phyloP scores from a whole-genome alignment of 2,113 vertebrate species.

The Paralichthys olivaceus region DNA sequence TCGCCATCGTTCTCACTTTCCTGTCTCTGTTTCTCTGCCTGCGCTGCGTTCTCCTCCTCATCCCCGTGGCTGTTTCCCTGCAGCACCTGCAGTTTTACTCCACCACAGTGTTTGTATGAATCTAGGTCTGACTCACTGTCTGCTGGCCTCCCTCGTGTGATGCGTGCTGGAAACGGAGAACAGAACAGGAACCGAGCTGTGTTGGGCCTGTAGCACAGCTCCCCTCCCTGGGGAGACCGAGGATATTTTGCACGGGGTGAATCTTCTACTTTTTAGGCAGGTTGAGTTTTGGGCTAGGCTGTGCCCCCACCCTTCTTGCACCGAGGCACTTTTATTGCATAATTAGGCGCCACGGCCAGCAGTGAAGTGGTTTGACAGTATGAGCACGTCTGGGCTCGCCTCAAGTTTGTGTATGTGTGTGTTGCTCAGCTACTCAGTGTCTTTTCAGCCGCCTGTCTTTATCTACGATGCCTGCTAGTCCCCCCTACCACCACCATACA shows the following conservation, averaged over 20 bases:
- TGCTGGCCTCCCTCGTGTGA: conserved; percentile 62
- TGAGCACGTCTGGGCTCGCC: conserved; percentile 75
- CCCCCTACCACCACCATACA: conserved; percentile 36
- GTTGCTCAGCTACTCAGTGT: conserved; percentile 56
- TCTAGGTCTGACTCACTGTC: conserved; percentile 70
- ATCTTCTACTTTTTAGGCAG: conserved; percentile 71
- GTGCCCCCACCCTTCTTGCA: conserved; percentile 18
- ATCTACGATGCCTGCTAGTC: conserved; percentile 62
- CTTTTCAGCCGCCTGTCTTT: conserved; percentile 68
- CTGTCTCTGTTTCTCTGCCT: conserved; percentile 19
- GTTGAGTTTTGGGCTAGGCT: conserved; percentile 70
- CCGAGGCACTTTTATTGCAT: conserved; percentile 74
- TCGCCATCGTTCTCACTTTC: conserved; percentile 20
- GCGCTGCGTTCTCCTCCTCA: conserved; percentile 7
- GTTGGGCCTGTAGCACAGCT: conserved; percentile 55
- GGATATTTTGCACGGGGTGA: conserved; percentile 73
- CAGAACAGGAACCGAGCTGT: conserved; percentile 59
- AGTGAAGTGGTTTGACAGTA: conserved; percentile 78
- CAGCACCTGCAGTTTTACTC: conserved; percentile 66
- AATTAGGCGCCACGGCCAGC: conserved; percentile 70
- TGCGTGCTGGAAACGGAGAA: conserved; percentile 52
- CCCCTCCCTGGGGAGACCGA: conserved; percentile 54
- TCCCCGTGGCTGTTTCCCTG: conserved; percentile 58
- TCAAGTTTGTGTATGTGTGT: conserved; percentile 57
- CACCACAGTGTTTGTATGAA: conserved; percentile 67